Base-by-base conservation (phyloP, 2,113 vertebrate genomes). In the Pollachius pollachius region DNA sequence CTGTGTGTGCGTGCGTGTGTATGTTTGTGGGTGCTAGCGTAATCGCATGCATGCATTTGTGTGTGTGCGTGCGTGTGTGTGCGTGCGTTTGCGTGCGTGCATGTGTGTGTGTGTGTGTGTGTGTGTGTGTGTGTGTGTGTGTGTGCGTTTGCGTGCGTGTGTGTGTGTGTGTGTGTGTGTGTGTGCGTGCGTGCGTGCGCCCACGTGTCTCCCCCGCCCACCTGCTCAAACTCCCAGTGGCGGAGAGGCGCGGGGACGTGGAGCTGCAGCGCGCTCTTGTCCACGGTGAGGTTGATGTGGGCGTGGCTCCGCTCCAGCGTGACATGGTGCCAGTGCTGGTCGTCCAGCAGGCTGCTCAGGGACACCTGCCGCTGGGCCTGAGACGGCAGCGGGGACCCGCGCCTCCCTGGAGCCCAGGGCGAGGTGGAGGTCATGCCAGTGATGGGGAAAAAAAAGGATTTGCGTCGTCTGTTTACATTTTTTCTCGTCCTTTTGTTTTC, bases 241-340 rank as follows among this genome's bases (percentile, higher is more conserved):
- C 27, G 86, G 81, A 92, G 87, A 72, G 93, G 90, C 75, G 92
- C 91, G 66, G 90, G 94, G 67, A 90, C 71, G n/a, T 90, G 90
- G 85, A 95, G 92, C 76, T 77, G 91, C 64, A 83, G 91, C 67
- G 84, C 88, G 54, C 92, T 93, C 80, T 93, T 94, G 75, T 95
- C 94, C 88, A 96, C 94, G 0, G 94, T 95, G 72, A 96, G 92
- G 89, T 94, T 95, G 81, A 95, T 85, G 73, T 92, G 92, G 41
- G 84, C 89, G 81, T 92, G 92, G 82, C 91, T 73, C 13, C 80
- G 82, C 71, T 95, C 94, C 75, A 96, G 79, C 54, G 91, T 85
- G 76, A 94, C 90, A 1, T 87, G 89, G 82, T 96, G 95, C 95
- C 95, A 96, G 27, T 96, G 95, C 19, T 95, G 93, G 70, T 96